A percentile compares a stretch with the other conserved stretches of the same genome.
Conservation (phyloP, 2,888 invertebrate genomes). For the Eretmocerus hayati region DNA sequence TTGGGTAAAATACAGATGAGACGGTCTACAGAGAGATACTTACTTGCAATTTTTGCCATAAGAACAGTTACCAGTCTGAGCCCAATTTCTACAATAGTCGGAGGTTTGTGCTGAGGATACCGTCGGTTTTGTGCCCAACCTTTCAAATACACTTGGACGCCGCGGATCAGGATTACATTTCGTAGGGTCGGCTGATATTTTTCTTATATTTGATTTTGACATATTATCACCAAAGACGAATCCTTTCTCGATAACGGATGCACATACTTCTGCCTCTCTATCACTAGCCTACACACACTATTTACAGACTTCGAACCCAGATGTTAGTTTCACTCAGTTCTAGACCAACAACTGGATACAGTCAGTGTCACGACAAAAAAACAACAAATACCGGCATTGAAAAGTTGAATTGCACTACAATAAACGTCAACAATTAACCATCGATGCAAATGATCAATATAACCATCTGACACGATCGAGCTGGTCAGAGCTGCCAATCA, state of each 20-base stretch:
- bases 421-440: too few species aligned
- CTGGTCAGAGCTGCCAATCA: too few species aligned
- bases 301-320: too few species aligned
- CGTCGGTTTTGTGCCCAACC: conserved; percentile 69
- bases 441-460: too few species aligned
- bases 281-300: too few species aligned
- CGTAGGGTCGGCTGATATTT: conserved; percentile 69
- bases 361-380: too few species aligned
- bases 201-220: conserved; percentile 67
- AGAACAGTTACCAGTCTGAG: conserved; percentile 68
- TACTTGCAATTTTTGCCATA: conserved; percentile 72
- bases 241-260: conserved; percentile 27
- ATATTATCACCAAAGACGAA: conserved; percentile 50
- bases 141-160: conserved; percentile 76
- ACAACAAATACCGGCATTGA: too few species aligned
- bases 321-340: too few species aligned
- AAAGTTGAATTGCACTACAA: too few species aligned
- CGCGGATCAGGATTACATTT: conserved; percentile 59
- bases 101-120: conserved; percentile 50
- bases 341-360: too few species aligned
- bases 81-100: conserved; percentile 71
- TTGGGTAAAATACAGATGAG: conserved; percentile 3
- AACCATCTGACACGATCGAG: too few species aligned
- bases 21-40: conserved; percentile 22
- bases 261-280: conserved; percentile 23